Evolutionary conservation across 92 coral and sea anemone species (phyloP).

Genomic region (Paragorgia papillata): DNA sequence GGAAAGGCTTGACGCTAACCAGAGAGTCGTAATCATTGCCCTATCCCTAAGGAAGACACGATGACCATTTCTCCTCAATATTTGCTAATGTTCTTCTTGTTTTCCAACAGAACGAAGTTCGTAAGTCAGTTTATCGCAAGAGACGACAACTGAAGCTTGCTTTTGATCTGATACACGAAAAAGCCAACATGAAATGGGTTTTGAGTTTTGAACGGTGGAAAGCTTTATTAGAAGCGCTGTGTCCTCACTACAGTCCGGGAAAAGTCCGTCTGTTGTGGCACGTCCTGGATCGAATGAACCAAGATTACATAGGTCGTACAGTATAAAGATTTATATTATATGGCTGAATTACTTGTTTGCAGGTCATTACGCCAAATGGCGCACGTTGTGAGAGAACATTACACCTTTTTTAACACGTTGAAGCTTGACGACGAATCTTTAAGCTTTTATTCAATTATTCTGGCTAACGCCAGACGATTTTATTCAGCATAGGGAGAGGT

Average conservation of each 20-base stretch:
- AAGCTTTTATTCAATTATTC: too few relatives aligned
- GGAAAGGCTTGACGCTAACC: too few relatives aligned
- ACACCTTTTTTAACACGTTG: background rate
- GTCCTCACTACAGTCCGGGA: constrained; percentile 84
- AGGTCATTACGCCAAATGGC: too few relatives aligned
- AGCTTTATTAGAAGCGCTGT: constrained; percentile 66
- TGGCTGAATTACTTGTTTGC: too few relatives aligned
- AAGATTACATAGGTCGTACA: constrained; percentile 74
- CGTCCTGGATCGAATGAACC: constrained; percentile 73
- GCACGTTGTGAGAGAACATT: too few relatives aligned
- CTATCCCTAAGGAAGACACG: too few relatives aligned
- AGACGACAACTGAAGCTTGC: constrained; percentile 93
- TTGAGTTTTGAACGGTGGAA: constrained; percentile 80
- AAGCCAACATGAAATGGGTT: constrained; percentile 69
- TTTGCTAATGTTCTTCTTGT: background rate
- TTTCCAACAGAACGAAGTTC: constrained; percentile 78
- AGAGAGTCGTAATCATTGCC: too few relatives aligned
- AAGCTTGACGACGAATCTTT: background rate
- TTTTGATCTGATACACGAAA: constrained; percentile 80
- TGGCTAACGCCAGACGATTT: too few relatives aligned
- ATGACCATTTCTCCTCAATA: too few relatives aligned
- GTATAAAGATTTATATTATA: too few relatives aligned
- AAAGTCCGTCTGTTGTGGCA: constrained; percentile 88
- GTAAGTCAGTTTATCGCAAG: constrained; percentile 87
- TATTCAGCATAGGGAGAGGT: too few relatives aligned